Base-by-base conservation (phyloP, 2,797 vertebrate species). In the Acropternis orthonyx region DNA sequence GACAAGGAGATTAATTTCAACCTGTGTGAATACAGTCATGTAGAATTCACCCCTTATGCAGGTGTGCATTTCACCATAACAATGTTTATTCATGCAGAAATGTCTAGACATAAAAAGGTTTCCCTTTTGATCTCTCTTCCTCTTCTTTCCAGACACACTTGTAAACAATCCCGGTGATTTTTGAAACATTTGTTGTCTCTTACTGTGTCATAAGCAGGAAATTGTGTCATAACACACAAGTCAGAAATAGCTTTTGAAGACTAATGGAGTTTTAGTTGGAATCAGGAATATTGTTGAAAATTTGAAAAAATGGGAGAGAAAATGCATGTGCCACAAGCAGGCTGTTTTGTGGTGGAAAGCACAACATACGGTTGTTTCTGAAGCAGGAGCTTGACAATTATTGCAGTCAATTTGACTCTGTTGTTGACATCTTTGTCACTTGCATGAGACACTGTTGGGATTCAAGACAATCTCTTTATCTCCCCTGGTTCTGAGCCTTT, bases 91-190 rank as follows among this genome's bases (percentile, higher is more conserved):
- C 81, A 93, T 80, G 84, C 68, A 87, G 90, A 95, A 91, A 59
- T 85, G 93, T 95, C 92, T 95, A 95, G 94, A 94, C 91, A 62
- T 77, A 71, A 82, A 74, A 87, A 88, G 23, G n/a, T 77, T 36
- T 93, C 32, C 32, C 75, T 87, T 95, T 93, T 89, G 68, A 96
- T 92, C 91, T 93, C 79, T 66, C 66, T 92, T 96, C 77, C 67
- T 76, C 77, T 89, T 85, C 72, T 92, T 93, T 73, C 75, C 66
- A 88, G 87, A 75, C 58, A 59, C 17, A 8, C 61, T 76, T 78
- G 39, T 59, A 76, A 89, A 88, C 27, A 58, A 75, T 41, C 39
- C 27, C 0, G 0, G 39, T 36, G 46, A 83, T 89, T 39, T 87
- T 68, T 73, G 92, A 85, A 92, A 68, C 27, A 19, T 1, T 37